Conservation (phyloP, 2,113 vertebrate species). For the Etheostoma cragini region DNA sequence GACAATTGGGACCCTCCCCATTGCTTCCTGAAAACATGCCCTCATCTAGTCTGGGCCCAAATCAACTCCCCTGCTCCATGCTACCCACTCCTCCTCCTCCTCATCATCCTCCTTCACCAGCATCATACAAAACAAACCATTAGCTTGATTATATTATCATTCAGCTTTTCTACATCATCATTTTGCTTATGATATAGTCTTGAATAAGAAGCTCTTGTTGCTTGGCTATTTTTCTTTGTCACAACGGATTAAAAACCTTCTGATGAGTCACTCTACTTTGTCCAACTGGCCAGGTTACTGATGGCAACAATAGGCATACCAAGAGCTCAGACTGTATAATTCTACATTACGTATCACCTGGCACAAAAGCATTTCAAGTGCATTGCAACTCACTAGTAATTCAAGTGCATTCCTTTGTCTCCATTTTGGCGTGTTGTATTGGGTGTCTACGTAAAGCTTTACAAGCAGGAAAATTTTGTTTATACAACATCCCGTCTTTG, state of each 20-base stretch:
- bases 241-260: slow-evolving; percentile 36
- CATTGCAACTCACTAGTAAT: neutral
- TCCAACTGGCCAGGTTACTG: slow-evolving; percentile 56
- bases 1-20: slow-evolving; percentile 74
- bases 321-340: neutral
- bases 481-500: neutral
- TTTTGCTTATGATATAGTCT: neutral
- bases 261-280: slow-evolving; percentile 49
- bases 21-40: slow-evolving; percentile 60
- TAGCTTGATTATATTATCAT: neutral
- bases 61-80: slow-evolving; percentile 8
- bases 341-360: slow-evolving; percentile 2
- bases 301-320: slow-evolving; percentile 32
- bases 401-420: neutral
- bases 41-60: slow-evolving; percentile 37
- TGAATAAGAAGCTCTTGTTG: slow-evolving; percentile 6
- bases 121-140: slow-evolving; percentile 15
- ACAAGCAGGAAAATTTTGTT: slow-evolving; percentile 1
- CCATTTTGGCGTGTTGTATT: neutral
- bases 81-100: neutral
- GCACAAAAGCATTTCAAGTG: neutral
- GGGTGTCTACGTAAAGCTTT: neutral
- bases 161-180: neutral
- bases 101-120: neutral
- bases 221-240: slow-evolving; percentile 21